Conservation (phyloP, 2,888 invertebrate genomes). For the Thecophora atra region DNA sequence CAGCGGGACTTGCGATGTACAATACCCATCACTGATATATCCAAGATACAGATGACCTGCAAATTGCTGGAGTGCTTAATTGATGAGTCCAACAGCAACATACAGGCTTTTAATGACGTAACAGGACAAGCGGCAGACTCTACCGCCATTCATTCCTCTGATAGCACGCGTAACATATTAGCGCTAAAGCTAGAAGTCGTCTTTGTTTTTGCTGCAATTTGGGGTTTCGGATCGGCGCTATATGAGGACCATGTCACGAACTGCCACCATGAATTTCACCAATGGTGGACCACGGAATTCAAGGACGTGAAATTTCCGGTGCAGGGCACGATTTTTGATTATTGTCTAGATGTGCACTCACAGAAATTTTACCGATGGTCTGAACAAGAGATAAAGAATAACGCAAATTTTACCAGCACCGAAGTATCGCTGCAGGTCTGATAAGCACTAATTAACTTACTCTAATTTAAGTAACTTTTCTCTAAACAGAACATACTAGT, state of each 20-base stretch:
- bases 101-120: no score
- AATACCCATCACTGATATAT: slow-evolving; percentile 89
- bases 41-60: slow-evolving; percentile 90
- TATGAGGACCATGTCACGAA: slow-evolving; percentile 91
- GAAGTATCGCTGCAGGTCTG: slow-evolving; percentile 86
- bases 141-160: slow-evolving; percentile 71
- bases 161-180: slow-evolving; percentile 73
- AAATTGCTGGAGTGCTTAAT: slow-evolving; percentile 86
- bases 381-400: slow-evolving; percentile 72
- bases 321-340: slow-evolving; percentile 86
- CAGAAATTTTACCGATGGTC: slow-evolving; percentile 90
- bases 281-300: slow-evolving; percentile 95
- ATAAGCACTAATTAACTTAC: neutral
- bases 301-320: slow-evolving; percentile 90
- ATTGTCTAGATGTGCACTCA: slow-evolving; percentile 85
- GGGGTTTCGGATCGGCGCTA: slow-evolving; percentile 93
- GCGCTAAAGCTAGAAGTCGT: slow-evolving; percentile 81
- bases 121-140: no score
- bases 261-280: slow-evolving; percentile 93
- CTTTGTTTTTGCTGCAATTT: slow-evolving; percentile 89
- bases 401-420: slow-evolving; percentile 69
- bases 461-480: neutral
- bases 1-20: slow-evolving; percentile 85
- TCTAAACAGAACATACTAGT: slow-evolving; percentile 77
- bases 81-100: slow-evolving; percentile 46